Base-by-base conservation (phyloP, 2,113 vertebrate species). In the Gorilla gorilla region DNA sequence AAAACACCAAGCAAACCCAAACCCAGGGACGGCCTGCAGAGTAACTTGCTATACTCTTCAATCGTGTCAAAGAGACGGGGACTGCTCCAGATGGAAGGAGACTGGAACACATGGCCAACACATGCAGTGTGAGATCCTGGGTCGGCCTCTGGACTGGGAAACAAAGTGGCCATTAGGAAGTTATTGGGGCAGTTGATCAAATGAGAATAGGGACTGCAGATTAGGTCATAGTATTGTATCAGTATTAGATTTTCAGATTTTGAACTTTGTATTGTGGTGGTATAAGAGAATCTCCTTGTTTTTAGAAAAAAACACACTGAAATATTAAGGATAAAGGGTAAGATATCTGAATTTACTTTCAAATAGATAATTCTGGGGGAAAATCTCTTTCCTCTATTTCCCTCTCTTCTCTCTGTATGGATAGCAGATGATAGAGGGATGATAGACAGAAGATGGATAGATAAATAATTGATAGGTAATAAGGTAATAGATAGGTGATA, bases 21-120 rank as follows among this genome's bases (percentile, higher is more conserved):
- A 17, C 17, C 16, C 0, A 25, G 45, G 64, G 55, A 14, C 16
- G 0, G 20, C 7, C 70, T 6, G 7, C 45, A 40, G 1, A 27
- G 13, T 3, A 20, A 66, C 1, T 0, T 5, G 38, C 30, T 1
- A 0, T 2, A 11, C 17, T 25, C 61, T 6, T 35, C 6, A 16
- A 14, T 25, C 3, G 1, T 0, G 11, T 25, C 75, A 72, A 18
- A 75, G 89, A 40, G 55, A 30, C 20, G n/a, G 11, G 35, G 55
- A 8, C 22, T 3, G 0, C 9, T 86, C 18, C 2, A 0, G n/a
- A 6, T 9, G 2, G 27, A 45, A 52, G 59, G 14, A 57, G 61
- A 2, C 22, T 17, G 55, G 52, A 43, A n/a, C n/a, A 35, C 1
- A 0, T 2, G 17, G 22, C 1, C 17, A 35, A 30, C 11, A 11